Evolutionary conservation across 2,797 vertebrate species (phyloP).

Genomic region (Alauda arvensis): DNA sequence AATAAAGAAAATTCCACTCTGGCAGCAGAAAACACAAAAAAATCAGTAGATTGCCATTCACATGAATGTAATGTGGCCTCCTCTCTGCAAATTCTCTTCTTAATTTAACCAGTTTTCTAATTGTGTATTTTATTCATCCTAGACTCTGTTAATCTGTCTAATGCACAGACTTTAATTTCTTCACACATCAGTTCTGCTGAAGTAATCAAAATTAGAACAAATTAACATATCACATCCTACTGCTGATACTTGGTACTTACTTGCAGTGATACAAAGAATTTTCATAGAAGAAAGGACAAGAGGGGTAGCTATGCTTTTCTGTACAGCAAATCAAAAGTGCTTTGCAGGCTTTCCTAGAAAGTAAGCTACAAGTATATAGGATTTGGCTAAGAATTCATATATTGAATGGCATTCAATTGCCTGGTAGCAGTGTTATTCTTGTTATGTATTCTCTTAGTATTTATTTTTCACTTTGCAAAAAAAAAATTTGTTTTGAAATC

Average conservation of each 20-base stretch:
- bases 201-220: constrained; percentile 61
- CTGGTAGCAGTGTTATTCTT: constrained; percentile 1
- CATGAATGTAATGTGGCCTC: neutral
- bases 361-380: neutral
- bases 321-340: neutral
- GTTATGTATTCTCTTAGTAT: neutral
- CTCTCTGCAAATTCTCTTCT: neutral
- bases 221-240: constrained; percentile 45
- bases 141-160: constrained; percentile 53
- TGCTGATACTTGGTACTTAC: constrained; percentile 36
- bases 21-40: neutral
- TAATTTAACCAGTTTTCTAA: constrained; percentile 40
- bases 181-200: constrained; percentile 61
- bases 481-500: neutral
- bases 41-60: neutral
- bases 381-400: neutral
- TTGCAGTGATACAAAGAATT: neutral
- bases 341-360: constrained; percentile 17
- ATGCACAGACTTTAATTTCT: constrained; percentile 55
- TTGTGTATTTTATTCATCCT: constrained; percentile 30
- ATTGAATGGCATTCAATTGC: neutral
- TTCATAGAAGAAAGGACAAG: neutral
- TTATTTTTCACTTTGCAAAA: constrained; percentile 6
- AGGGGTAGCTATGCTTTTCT: neutral
- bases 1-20: neutral